Evolutionary conservation across 1,140 invertebrate genomes (phyloP), one percentile per base, ranked within the genome.

Genomic region (Drosophila tsacasi): DNA sequence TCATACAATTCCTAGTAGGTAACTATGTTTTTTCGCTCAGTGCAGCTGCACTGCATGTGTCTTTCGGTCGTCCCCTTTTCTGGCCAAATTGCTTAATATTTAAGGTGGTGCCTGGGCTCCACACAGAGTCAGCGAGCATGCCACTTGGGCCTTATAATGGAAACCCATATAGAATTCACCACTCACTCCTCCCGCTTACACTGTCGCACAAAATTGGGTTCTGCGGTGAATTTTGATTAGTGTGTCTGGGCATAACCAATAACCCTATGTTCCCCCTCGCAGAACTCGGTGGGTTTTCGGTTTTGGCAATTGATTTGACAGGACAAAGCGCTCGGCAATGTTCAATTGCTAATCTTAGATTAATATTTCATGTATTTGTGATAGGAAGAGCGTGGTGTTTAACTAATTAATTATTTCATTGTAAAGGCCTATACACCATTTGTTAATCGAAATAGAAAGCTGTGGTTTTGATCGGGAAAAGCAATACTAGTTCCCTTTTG

Each of bases 51-150:
- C 54, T 57, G 21, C 35, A 57, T 59, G 64, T 63, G 42, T 64
- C 52, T 62, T 42, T 67, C 15, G 5, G 25, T 17, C 47, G 5
- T 15, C 35, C 61, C 52, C 30, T 64, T 67, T 80, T 52, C 69
- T 55, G 40, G 72, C 57, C 39, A 86, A 59, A 76, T 61, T 63
- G 72, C 71, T 87, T 84, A 89, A 89, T 81, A 87, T 83, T 87
- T 83, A 84, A 89, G 76, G 73, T 64, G 46, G 66, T 19, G 12
- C 30, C 55, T 58, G 59, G 42, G 2, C 9, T n/a, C 39, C 42
- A 1, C 42, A 19, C n/a, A 19, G 9, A 44, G 65, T 73, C 61
- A 75, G 40, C 54, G 27, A 52, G 40, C 62, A 40, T 47, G 54
- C 57, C 78, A 71, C 71, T 79, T 85, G 79, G 46, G 52, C 71